Conservation (phyloP, 2,113 vertebrate genomes). For the Scophthalmus maximus region DNA sequence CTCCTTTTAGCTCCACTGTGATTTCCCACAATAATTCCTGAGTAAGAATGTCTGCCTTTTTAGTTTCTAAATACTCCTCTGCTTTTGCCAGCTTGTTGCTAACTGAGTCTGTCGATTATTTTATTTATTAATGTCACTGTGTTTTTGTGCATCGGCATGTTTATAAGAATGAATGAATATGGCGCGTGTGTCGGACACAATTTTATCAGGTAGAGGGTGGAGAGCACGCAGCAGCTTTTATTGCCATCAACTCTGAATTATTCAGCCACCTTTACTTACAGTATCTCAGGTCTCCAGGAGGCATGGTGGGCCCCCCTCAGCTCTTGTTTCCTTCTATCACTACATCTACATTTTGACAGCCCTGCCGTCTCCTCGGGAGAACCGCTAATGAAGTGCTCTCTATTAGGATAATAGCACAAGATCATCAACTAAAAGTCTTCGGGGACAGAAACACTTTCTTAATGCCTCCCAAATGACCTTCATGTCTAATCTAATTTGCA, state of each 20-base stretch:
- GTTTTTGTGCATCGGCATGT: background rate
- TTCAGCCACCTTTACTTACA: conserved; percentile 60
- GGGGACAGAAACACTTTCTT: conserved; percentile 36
- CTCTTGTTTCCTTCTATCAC: conserved; percentile 70
- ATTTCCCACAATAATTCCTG: too few relatives aligned
- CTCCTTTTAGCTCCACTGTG: background rate
- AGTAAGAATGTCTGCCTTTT: too few relatives aligned
- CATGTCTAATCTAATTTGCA: conserved; percentile 10
- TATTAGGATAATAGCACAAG: conserved; percentile 60
- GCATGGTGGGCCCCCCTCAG: conserved; percentile 31
- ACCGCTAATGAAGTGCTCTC: conserved; percentile 58
- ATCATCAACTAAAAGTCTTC: conserved; percentile 29
- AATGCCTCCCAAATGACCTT: conserved; percentile 35
- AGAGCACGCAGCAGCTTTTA: conserved; percentile 5
- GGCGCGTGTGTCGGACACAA: background rate
- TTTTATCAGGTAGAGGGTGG: background rate
- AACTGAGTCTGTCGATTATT: too few relatives aligned
- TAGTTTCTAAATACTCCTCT: too few relatives aligned
- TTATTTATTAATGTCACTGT: too few relatives aligned
- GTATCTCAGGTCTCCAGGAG: conserved; percentile 45
- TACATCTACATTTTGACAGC: conserved; percentile 55
- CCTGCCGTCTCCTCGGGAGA: conserved; percentile 18
- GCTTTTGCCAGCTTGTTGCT: too few relatives aligned
- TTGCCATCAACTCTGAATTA: conserved; percentile 62
- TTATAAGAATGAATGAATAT: too few relatives aligned